These are phyloP conservation scores for Neoseiulus cucumeris DNA, from an alignment of 1,140 invertebrate species.

Conservation along the genomic window DNA sequence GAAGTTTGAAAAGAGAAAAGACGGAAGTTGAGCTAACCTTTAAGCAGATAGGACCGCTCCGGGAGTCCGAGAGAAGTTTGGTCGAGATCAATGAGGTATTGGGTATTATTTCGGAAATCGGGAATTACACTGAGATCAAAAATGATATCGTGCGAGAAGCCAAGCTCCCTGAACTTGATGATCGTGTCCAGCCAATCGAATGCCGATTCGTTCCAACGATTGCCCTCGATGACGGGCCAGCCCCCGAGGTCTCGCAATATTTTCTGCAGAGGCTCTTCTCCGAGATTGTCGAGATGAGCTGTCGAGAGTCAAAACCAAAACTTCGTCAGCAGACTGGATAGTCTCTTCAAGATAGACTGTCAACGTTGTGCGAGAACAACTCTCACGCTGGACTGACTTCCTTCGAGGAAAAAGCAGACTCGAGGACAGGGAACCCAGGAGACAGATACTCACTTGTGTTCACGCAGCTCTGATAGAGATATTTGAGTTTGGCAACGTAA, in stretches of 20 bases:
- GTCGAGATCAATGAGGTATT: slow-evolving; percentile 67
- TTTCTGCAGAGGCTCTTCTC: slow-evolving; percentile 42
- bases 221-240: slow-evolving; percentile 65
- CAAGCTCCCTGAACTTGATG: slow-evolving; percentile 50
- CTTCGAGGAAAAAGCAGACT: not conserved
- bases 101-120: slow-evolving; percentile 64
- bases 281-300: slow-evolving; percentile 27
- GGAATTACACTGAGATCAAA: slow-evolving; percentile 74
- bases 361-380: too few species aligned
- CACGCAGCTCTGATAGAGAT: slow-evolving; percentile 10
- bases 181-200: slow-evolving; percentile 63
- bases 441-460: slow-evolving; percentile 21
- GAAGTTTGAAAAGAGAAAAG: too few species aligned
- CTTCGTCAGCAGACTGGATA: slow-evolving; percentile 18
- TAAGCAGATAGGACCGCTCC: slow-evolving; percentile 66
- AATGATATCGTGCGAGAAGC: slow-evolving; percentile 73
- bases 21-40: slow-evolving; percentile 36
- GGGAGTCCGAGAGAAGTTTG: slow-evolving; percentile 64
- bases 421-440: not conserved
- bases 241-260: slow-evolving; percentile 58
- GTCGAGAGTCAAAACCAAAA: not conserved
- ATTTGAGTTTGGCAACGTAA: not conserved
- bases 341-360: too few species aligned
- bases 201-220: slow-evolving; percentile 40
- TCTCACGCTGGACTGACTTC: slow-evolving; percentile 10